These are phyloP conservation scores for Spialia ferax DNA, from an alignment of 2,888 invertebrate species.

Conservation along the genomic window DNA sequence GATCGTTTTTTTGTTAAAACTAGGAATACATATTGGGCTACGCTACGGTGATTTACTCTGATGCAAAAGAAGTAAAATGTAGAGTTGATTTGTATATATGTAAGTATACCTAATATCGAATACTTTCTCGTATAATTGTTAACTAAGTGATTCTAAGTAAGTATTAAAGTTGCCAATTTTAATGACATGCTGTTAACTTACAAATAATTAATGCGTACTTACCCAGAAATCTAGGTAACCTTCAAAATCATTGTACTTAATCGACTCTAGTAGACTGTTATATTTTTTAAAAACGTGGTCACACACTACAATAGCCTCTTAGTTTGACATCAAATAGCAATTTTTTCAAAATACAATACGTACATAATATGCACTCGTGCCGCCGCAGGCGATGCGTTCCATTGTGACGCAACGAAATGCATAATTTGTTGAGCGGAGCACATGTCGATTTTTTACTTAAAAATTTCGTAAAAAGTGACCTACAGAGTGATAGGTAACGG, in stretches of 20 bases:
- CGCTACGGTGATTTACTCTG: too few relatives aligned
- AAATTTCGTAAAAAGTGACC: slow-evolving; percentile 78
- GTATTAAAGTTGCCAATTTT: background rate
- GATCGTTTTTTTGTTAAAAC: slow-evolving; percentile 40
- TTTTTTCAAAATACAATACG: slow-evolving; percentile 65
- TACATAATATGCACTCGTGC: slow-evolving; percentile 66
- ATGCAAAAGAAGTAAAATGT: too few relatives aligned
- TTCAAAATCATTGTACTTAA: background rate
- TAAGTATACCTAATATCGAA: too few relatives aligned
- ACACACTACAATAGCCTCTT: slow-evolving; percentile 64
- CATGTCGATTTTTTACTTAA: slow-evolving; percentile 74
- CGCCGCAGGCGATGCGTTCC: slow-evolving; percentile 60
- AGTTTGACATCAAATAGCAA: slow-evolving; percentile 72
- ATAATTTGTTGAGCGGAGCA: slow-evolving; percentile 85
- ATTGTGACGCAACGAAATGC: slow-evolving; percentile 82
- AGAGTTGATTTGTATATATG: too few relatives aligned
- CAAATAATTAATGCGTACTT: background rate
- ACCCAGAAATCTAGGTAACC: background rate
- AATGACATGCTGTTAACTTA: background rate
- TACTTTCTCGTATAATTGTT: background rate
- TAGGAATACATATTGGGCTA: slow-evolving; percentile 16
- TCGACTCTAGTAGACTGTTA: background rate
- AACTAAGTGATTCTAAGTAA: background rate
- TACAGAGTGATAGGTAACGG: slow-evolving; percentile 73
- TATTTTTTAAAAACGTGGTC: slow-evolving; percentile 59